Evolutionary conservation across 2,888 invertebrate genomes (phyloP), one percentile per base, ranked within the genome.

Genomic region (Drosophila silvestris): DNA sequence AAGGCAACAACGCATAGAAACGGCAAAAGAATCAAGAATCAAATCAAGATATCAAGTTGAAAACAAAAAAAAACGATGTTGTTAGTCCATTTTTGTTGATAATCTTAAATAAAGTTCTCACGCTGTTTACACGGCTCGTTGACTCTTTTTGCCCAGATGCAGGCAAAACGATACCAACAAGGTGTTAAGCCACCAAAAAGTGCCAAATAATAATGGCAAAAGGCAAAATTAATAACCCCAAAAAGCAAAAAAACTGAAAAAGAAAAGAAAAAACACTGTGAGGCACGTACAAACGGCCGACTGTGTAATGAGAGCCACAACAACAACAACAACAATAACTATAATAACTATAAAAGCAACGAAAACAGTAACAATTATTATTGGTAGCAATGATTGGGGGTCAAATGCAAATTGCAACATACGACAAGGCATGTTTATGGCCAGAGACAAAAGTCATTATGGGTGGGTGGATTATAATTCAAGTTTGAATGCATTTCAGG

Each of bases 61-160:
- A 56, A 35, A 60, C 33, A 14, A 22, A 37, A 9, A 41, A n/a
- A 44, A 51, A 7, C 26, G 52, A 54, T 47, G 35, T 47, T 69
- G 39, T 39, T 44, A 62, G 53, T 39, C 61, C 59, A 69, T 66
- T 80, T 78, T 72, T 33, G 19, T 37, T 81, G 77, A 85, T 85
- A 81, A 90, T 90, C 82, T 90, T 57, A 72, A 84, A 76, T 53
- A 80, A 79, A 80, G 88, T 91, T 91, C 91, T 91, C 91, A 91
- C 91, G 92, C 88, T 89, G 78, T 91, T 91, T 91, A 88, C 83
- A 91, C 90, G 92, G 88, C 81, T 91, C 90, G 91, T 79, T 90
- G 90, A 74, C 78, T 74, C 56, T 58, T 52, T 54, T 57, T 76
- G 75, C 72, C 60, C 28, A 77, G 85, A 81, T 85, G 65, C 83